Base-by-base conservation (phyloP, 1,140 invertebrate species). In the Propsilocerus akamusi region DNA sequence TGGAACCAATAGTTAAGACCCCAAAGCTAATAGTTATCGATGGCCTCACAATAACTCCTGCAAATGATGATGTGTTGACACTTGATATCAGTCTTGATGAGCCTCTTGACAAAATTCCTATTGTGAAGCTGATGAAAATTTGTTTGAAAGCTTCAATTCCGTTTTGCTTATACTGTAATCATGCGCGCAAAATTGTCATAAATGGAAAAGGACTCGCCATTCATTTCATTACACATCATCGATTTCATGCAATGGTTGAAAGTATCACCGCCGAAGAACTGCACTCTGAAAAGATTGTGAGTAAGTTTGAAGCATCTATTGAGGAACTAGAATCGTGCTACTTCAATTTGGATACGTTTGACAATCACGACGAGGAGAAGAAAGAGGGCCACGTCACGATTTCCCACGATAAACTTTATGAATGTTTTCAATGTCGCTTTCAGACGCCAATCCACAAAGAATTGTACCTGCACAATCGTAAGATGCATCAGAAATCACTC, bases 401-500 rank as follows among this genome's bases (percentile, higher is more conserved):
- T 0, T 59, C 60, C 1, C 61, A 69, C 26, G 69, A 68, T 41
- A 73, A 78, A 46, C 70, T 74, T 4, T 87, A 83, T 60, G 83
- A 86, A 63, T 89, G 84, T 68, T 86, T 87, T 68, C 81, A 84
- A 55, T 89, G 85, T 65, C 74, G 81, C 57, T 85, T 78, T 61
- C 72, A 76, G 52, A 82, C 82, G 37, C 65, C 72, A 4, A 68
- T 81, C 26, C 82, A 86, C 58, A 87, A 86, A 66, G 84, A 89
- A 64, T 69, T 87, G 10, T 86, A 84, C 65, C 69, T 83, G 53
- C 85, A 89, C 62, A 87, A 87, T 62, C 71, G 83, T 47, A 83
- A 86, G 67, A 77, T 83, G 72, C 85, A 89, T 67, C 77, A 83
- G 54, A 87, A 85, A 63, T 77, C 80, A 24, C 78, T 83, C 51